Conservation (phyloP, 1,140 invertebrate species). For the Bacillus rossius region DNA sequence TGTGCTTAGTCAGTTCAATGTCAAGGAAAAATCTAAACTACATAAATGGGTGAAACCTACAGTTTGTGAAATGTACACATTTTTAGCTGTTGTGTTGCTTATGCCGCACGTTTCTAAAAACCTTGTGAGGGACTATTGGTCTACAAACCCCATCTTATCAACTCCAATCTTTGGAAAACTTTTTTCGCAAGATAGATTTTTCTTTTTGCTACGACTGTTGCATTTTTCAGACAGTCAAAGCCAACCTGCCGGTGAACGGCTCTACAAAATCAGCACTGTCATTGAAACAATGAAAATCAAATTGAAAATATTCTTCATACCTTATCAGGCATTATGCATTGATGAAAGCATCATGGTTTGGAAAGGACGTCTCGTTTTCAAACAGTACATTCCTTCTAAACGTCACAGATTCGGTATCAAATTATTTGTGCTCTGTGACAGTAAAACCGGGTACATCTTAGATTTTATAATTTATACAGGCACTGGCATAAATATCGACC, state of each 20-base stretch:
- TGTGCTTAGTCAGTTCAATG: background rate
- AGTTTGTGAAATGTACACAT: background rate
- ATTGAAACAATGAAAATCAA: slow-evolving; percentile 7
- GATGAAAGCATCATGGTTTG: slow-evolving; percentile 28
- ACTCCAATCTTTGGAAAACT: slow-evolving; percentile 13
- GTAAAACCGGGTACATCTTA: background rate
- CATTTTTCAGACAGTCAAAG: slow-evolving; percentile 22
- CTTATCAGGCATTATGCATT: slow-evolving; percentile 21
- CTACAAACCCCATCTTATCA: background rate
- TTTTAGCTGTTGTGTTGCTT: background rate
- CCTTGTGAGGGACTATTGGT: background rate
- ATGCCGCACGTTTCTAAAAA: background rate
- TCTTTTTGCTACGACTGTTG: slow-evolving; percentile 10
- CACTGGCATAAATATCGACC: slow-evolving; percentile 1
- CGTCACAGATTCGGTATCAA: slow-evolving; percentile 27
- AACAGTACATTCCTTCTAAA: slow-evolving; percentile 29
- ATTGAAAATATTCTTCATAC: slow-evolving; percentile 4
- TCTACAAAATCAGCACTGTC: slow-evolving; percentile 20
- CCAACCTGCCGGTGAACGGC: background rate
- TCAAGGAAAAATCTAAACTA: slow-evolving; percentile 1
- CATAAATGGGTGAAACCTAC: background rate
- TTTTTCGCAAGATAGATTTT: slow-evolving; percentile 15
- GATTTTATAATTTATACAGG: background rate
- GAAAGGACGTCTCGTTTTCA: slow-evolving; percentile 26
- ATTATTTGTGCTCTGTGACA: slow-evolving; percentile 1